These are phyloP conservation scores for Lepisosteus osseus DNA, from an alignment of 2,113 vertebrate genomes.

Conservation along the genomic window DNA sequence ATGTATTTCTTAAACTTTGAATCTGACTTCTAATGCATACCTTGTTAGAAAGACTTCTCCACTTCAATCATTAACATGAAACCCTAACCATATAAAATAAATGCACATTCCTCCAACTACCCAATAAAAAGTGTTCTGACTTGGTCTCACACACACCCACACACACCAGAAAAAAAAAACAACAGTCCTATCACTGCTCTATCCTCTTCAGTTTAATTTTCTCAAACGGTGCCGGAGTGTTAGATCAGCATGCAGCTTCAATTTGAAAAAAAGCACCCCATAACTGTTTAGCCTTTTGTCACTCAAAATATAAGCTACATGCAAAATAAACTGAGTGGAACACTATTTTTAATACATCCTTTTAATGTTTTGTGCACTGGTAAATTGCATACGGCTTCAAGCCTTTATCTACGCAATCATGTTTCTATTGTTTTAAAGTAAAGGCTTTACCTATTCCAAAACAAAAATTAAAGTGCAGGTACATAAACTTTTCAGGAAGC, in stretches of 20 bases:
- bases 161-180: slow-evolving; percentile 55
- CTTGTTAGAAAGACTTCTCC: slow-evolving; percentile 56
- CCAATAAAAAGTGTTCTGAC: slow-evolving; percentile 63
- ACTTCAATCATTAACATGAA: slow-evolving; percentile 45
- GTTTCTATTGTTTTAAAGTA: slow-evolving; percentile 43
- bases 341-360: slow-evolving; percentile 62
- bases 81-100: slow-evolving; percentile 50
- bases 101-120: slow-evolving; percentile 69
- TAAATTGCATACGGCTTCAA: slow-evolving; percentile 58
- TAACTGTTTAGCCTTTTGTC: slow-evolving; percentile 47
- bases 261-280: slow-evolving; percentile 45
- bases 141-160: slow-evolving; percentile 38
- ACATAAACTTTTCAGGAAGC: slow-evolving; percentile 36
- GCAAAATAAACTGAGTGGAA: slow-evolving; percentile 63
- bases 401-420: slow-evolving; percentile 31
- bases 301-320: slow-evolving; percentile 60
- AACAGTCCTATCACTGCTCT: slow-evolving; percentile 51
- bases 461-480: slow-evolving; percentile 35
- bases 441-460: slow-evolving; percentile 37
- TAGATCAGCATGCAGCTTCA: slow-evolving; percentile 54
- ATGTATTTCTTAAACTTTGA: slow-evolving; percentile 24
- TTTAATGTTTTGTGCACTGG: slow-evolving; percentile 48
- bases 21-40: slow-evolving; percentile 56
- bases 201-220: slow-evolving; percentile 35
- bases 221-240: slow-evolving; percentile 52